phyloP scores from a whole-genome alignment of 2,888 invertebrate species.

The Phytoseiulus persimilis region DNA sequence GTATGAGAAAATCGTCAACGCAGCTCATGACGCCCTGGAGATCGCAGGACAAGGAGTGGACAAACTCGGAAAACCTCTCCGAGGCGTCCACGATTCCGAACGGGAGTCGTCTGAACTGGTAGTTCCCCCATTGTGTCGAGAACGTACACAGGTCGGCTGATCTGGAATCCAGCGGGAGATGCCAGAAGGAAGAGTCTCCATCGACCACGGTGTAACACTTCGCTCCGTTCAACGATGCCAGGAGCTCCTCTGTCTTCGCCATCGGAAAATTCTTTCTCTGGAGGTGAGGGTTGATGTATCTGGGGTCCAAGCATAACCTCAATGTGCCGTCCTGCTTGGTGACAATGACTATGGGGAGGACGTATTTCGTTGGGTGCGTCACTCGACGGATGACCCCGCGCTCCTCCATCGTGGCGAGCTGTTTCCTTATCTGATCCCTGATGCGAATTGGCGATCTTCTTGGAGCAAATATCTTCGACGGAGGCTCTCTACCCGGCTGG shows the following conservation, averaged over 20 bases:
- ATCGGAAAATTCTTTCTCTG: not conserved
- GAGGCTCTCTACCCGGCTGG: not conserved
- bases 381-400: not conserved
- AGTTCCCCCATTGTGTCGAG: not conserved
- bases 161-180: not conserved
- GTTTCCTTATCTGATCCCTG: not conserved
- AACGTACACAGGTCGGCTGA: not conserved
- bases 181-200: not conserved
- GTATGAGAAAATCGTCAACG: not conserved
- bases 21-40: not conserved
- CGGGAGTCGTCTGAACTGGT: not conserved
- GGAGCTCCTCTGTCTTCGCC: not conserved
- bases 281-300: not conserved
- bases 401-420: not conserved
- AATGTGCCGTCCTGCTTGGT: not conserved
- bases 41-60: not conserved
- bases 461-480: not conserved
- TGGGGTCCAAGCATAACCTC: not conserved
- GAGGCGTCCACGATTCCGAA: not conserved
- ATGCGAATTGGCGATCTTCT: not conserved
- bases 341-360: not conserved
- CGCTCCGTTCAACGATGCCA: not conserved
- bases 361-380: not conserved
- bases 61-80: not conserved
- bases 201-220: not conserved